A percentile compares a stretch with the other conserved stretches of the same genome.
These are phyloP conservation scores for Drosophila parvula DNA, from an alignment of 1,140 invertebrate species.

Conservation along the genomic window DNA sequence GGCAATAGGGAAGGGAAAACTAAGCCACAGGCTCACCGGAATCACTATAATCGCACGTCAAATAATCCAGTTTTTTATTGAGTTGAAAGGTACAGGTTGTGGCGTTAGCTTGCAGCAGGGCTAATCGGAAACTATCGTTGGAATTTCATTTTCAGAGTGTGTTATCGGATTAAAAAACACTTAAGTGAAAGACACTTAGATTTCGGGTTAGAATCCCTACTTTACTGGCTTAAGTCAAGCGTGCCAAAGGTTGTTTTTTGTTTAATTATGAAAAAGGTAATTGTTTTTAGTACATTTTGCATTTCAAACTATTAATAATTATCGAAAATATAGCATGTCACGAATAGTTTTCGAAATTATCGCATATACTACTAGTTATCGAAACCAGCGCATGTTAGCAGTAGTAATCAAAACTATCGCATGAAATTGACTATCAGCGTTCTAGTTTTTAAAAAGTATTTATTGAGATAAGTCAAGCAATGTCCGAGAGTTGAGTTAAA, in stretches of 20 bases:
- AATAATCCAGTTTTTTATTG: not conserved
- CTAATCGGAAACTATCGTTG: slow-evolving; percentile 1
- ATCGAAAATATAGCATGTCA: not conserved
- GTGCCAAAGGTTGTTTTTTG: not conserved
- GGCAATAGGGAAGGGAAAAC: not conserved
- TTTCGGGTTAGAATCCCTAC: not conserved
- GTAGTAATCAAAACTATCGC: not conserved
- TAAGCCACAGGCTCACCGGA: not conserved
- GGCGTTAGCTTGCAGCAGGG: too few relatives aligned
- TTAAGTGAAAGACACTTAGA: not conserved
- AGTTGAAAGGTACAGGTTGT: not conserved
- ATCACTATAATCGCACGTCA: not conserved
- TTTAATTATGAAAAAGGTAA: not conserved
- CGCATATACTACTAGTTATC: not conserved
- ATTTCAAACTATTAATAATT: not conserved
- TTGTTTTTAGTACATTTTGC: too few relatives aligned
- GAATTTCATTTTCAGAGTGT: slow-evolving; percentile 1
- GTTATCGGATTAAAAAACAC: slow-evolving; percentile 9
- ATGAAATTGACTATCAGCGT: not conserved
- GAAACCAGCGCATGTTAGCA: not conserved
- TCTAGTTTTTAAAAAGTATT: not conserved
- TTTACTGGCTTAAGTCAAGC: not conserved
- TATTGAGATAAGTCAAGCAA: too few relatives aligned
- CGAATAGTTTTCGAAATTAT: not conserved
- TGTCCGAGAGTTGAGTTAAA: too few relatives aligned